These are phyloP conservation scores for Myiozetetes cayanensis DNA, from an alignment of 2,113 vertebrate species.

Conservation along the genomic window DNA sequence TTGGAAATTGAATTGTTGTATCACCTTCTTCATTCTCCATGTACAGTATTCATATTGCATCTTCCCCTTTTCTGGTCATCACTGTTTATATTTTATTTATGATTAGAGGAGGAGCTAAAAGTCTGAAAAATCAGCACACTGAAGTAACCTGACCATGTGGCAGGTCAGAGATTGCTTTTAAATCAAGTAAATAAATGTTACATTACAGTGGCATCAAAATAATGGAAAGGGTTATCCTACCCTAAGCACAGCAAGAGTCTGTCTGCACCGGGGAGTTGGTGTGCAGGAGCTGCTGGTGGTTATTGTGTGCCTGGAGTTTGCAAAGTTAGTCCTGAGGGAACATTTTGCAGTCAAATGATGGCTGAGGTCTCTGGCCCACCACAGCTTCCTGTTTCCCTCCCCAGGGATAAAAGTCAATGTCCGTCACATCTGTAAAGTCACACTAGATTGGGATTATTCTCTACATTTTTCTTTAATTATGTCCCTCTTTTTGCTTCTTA, in stretches of 20 bases:
- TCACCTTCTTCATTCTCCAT: neutral
- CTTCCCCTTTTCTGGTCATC: neutral
- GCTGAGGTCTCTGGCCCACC: constrained; percentile 14
- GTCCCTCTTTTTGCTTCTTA: neutral
- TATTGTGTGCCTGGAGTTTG: neutral
- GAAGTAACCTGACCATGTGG: neutral
- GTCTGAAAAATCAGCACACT: neutral
- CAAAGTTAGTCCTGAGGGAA: constrained; percentile 7
- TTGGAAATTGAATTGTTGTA: neutral
- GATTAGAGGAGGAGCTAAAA: neutral
- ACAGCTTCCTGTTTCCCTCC: constrained; percentile 27
- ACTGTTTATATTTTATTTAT: neutral
- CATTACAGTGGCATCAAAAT: neutral
- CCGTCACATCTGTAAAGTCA: neutral
- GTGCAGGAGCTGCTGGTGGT: neutral
- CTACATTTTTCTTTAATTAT: constrained; percentile 30
- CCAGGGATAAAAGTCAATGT: neutral
- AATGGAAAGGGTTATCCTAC: neutral
- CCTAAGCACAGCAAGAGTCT: neutral
- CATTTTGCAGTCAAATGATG: constrained; percentile 11
- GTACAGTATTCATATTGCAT: neutral
- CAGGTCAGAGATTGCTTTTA: neutral
- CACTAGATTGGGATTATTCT: neutral
- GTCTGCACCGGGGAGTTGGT: neutral
- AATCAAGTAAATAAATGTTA: neutral